Evolutionary conservation across 2,888 invertebrate genomes (phyloP).

Genomic region (Iselma pallidipennis): DNA sequence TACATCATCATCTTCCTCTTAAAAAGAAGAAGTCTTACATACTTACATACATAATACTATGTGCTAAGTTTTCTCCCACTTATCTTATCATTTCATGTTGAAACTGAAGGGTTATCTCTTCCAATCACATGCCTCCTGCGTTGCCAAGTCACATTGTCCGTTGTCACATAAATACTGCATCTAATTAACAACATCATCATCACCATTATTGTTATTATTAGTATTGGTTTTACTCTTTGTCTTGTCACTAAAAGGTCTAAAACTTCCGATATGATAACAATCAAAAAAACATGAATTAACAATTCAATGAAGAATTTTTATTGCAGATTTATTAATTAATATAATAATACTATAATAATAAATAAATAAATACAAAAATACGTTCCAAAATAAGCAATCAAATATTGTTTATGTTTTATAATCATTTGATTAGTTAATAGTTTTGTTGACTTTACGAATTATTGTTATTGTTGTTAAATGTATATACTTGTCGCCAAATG

Average conservation of each 20-base stretch:
- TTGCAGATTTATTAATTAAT: neutral
- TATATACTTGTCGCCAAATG: no score
- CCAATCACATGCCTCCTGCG: constrained; percentile 46
- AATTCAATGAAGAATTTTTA: neutral
- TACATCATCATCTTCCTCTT: neutral
- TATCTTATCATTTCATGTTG: constrained; percentile 45
- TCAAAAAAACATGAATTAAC: neutral
- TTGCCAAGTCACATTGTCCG: constrained; percentile 40
- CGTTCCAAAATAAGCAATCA: neutral
- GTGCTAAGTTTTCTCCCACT: constrained; percentile 12
- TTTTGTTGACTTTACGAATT: neutral
- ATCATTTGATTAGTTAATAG: neutral
- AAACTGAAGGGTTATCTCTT: constrained; percentile 46
- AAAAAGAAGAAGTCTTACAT: neutral
- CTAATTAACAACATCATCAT: neutral
- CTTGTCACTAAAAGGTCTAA: neutral
- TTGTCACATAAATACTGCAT: neutral
- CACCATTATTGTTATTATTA: neutral
- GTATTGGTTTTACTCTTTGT: neutral
- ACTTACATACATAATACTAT: constrained; percentile 1
- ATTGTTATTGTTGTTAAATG: neutral
- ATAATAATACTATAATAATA: neutral
- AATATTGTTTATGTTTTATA: neutral
- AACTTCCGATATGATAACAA: neutral
- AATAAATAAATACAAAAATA: neutral